Percentiles rank a stretch among this genome's conserved stretches.
These are phyloP conservation scores for Tragelaphus buxtoni DNA, from an alignment of 2,113 vertebrate species.

Conservation along the genomic window DNA sequence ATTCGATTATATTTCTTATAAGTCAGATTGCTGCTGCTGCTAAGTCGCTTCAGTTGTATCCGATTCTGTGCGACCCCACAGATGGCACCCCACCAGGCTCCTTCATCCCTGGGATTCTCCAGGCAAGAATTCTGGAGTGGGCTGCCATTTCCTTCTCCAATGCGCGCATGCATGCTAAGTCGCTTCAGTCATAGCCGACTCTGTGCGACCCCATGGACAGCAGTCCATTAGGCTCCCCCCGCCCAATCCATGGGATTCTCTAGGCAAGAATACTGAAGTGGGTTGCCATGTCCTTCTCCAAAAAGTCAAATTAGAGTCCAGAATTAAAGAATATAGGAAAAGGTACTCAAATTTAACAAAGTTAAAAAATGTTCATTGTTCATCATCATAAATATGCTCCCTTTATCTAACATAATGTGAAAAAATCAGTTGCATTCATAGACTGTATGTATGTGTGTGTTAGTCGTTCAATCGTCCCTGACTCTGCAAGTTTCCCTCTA, in stretches of 20 bases:
- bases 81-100: neutral
- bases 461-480: neutral
- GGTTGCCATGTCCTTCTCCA: neutral
- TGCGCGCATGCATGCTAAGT: neutral
- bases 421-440: neutral
- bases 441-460: neutral
- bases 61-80: rapidly evolving
- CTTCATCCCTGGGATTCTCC: neutral
- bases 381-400: neutral
- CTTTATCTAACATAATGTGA: neutral
- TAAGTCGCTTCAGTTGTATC: neutral
- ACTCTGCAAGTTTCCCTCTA: neutral
- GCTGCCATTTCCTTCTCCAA: neutral
- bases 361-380: neutral
- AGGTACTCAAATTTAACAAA: neutral
- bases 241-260: neutral
- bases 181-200: rapidly evolving
- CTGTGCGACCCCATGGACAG: neutral
- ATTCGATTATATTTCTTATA: neutral
- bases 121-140: neutral
- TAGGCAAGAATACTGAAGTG: neutral
- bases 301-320: neutral
- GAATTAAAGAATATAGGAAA: neutral
- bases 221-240: neutral
- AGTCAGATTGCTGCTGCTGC: neutral